A percentile compares a stretch with the other conserved stretches of the same genome.
Evolutionary conservation across 2,888 invertebrate genomes (phyloP).

Genomic region (Cylloceria caligata): DNA sequence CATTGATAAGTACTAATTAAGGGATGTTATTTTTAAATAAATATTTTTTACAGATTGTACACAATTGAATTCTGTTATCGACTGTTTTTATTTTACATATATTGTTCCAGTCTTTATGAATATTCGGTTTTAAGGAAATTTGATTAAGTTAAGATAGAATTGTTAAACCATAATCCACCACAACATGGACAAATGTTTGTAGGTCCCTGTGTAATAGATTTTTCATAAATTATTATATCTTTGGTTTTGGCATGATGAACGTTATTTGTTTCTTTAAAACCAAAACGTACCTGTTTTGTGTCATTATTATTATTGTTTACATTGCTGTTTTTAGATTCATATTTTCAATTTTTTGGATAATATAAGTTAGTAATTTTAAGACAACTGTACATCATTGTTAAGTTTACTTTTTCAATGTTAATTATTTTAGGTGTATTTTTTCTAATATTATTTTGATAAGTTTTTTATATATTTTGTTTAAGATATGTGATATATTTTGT

Average conservation of each 20-base stretch:
- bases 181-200: constrained; percentile 51
- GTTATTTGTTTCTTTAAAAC: background rate
- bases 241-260: constrained; percentile 1
- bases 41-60: constrained; percentile 50
- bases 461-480: background rate
- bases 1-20: constrained; percentile 57
- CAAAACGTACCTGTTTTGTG: background rate
- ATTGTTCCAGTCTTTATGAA: constrained; percentile 45
- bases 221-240: constrained; percentile 15
- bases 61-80: constrained; percentile 46
- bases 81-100: constrained; percentile 47
- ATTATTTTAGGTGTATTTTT: background rate
- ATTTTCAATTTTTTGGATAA: background rate
- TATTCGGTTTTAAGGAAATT: constrained; percentile 29
- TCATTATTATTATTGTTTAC: background rate
- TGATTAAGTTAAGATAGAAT: constrained; percentile 26
- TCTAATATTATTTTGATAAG: background rate
- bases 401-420: constrained; percentile 12
- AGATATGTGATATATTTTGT: background rate
- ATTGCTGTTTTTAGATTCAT: background rate
- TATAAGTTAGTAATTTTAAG: background rate
- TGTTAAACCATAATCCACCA: constrained; percentile 53
- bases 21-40: constrained; percentile 57
- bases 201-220: constrained; percentile 52
- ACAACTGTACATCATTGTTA: background rate